Percentiles rank a stretch among this genome's conserved stretches.
Conservation (phyloP, 2,888 invertebrate genomes). For the Petrophora chlorosata region DNA sequence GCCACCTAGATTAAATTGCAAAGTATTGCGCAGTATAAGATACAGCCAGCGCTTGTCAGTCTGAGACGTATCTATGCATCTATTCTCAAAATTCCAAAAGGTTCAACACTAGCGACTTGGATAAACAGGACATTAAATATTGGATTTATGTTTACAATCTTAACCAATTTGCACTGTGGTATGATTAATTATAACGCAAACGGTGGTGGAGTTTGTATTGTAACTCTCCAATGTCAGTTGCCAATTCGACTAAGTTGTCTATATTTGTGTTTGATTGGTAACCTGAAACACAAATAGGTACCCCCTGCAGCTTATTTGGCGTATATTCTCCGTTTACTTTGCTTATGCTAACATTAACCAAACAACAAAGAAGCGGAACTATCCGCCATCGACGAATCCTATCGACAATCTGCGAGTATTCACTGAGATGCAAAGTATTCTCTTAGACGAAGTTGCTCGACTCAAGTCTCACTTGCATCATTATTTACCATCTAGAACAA, state of each 20-base stretch:
- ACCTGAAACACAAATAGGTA: slow-evolving; percentile 4
- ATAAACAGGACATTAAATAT: too few relatives aligned
- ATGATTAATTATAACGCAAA: too few relatives aligned
- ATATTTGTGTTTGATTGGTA: slow-evolving; percentile 5
- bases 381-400: slow-evolving; percentile 18
- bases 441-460: slow-evolving; percentile 1
- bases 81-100: too few relatives aligned
- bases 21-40: too few relatives aligned
- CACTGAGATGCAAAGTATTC: slow-evolving; percentile 6
- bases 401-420: slow-evolving; percentile 11
- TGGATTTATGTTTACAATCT: too few relatives aligned
- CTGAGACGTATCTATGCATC: too few relatives aligned
- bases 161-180: too few relatives aligned
- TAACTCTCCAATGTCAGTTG: neutral
- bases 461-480: slow-evolving; percentile 9
- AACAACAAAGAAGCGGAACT: slow-evolving; percentile 26
- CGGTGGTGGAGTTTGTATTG: too few relatives aligned
- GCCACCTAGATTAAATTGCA: too few relatives aligned
- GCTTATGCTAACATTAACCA: slow-evolving; percentile 11
- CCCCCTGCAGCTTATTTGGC: neutral
- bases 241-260: neutral
- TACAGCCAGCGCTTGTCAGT: too few relatives aligned
- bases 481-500: slow-evolving; percentile 14
- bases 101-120: too few relatives aligned
- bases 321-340: slow-evolving; percentile 6